Conservation (phyloP, 2,888 invertebrate species). For the Lasioglossum lativentre region DNA sequence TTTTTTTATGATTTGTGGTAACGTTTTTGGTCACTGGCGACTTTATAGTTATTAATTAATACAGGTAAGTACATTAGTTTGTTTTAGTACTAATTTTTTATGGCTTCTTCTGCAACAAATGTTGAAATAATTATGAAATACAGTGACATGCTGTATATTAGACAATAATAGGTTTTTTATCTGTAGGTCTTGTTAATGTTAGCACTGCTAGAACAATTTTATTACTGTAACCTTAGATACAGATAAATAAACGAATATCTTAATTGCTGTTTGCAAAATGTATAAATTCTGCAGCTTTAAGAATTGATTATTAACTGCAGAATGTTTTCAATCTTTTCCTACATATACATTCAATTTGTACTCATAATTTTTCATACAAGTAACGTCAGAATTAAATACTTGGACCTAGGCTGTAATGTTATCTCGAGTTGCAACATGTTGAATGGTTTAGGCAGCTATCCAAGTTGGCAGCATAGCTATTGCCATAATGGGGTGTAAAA, state of each 20-base stretch:
- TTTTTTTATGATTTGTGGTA: background rate
- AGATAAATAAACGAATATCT: background rate
- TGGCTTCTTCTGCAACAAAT: background rate
- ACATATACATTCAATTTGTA: background rate
- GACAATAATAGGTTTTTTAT: background rate
- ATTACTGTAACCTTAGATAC: background rate
- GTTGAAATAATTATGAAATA: background rate
- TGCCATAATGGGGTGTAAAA: background rate
- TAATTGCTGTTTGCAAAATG: background rate
- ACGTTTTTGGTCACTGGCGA: background rate
- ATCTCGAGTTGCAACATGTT: background rate
- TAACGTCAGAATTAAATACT: background rate
- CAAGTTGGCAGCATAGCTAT: slow-evolving; percentile 7
- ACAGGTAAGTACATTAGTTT: background rate
- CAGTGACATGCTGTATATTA: background rate
- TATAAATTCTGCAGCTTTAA: background rate
- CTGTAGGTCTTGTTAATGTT: background rate
- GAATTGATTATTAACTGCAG: background rate
- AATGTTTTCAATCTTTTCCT: background rate
- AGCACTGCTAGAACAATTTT: background rate
- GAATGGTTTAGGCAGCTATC: background rate
- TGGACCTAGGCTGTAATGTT: background rate
- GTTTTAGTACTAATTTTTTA: background rate
- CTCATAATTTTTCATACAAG: background rate
- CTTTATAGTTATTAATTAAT: background rate